phyloP scores from a whole-genome alignment of 2,113 vertebrate species.

The Myocastor coypus region DNA sequence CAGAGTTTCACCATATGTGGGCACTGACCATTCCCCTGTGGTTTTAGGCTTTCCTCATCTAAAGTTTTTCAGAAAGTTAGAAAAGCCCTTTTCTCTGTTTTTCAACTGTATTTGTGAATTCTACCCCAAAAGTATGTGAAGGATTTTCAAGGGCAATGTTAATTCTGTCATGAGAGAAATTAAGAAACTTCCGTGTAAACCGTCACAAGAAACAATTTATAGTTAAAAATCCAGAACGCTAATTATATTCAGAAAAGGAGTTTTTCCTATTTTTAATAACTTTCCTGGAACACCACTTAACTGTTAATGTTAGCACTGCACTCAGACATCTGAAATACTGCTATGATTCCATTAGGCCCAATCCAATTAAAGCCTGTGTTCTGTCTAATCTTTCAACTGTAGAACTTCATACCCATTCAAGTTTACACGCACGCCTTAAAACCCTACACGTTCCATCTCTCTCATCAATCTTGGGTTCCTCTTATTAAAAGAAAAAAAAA shows the following conservation, averaged over 20 bases:
- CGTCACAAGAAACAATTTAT: background rate
- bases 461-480: background rate
- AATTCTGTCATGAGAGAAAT: background rate
- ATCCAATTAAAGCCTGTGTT: background rate
- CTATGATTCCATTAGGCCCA: background rate
- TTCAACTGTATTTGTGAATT: background rate
- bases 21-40: accelerated
- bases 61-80: background rate
- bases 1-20: background rate
- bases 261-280: background rate
- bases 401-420: background rate
- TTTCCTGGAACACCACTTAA: background rate
- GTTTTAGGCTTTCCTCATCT: background rate
- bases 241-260: background rate
- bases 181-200: background rate
- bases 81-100: background rate
- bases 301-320: background rate
- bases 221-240: conserved; percentile 49
- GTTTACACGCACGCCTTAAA: background rate
- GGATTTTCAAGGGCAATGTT: background rate
- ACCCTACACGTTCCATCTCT: background rate
- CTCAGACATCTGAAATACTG: background rate
- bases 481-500: background rate
- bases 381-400: background rate
- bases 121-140: background rate